These are phyloP conservation scores for Cryptus armator DNA, from an alignment of 2,888 invertebrate genomes.

Conservation along the genomic window DNA sequence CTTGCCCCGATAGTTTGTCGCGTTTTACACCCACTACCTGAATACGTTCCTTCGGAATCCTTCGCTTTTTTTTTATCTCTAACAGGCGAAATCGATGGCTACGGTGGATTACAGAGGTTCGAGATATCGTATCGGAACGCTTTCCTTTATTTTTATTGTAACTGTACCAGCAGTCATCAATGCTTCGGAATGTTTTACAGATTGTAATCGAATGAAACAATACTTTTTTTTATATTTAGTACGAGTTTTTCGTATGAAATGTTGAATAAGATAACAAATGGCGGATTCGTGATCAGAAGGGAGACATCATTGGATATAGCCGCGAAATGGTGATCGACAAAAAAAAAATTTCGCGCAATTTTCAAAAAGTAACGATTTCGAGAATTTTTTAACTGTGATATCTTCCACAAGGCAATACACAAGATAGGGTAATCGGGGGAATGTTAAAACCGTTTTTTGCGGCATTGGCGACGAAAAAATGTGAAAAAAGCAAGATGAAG, in stretches of 20 bases:
- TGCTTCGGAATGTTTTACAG: not conserved
- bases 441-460: too few species aligned
- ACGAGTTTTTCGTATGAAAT: too few species aligned
- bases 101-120: not conserved
- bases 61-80: constrained; percentile 10
- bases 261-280: too few species aligned
- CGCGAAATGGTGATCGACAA: too few species aligned
- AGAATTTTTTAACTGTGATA: too few species aligned
- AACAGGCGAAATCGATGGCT: not conserved
- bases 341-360: not conserved
- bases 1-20: constrained; percentile 6
- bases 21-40: constrained; percentile 11
- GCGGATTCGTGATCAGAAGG: too few species aligned
- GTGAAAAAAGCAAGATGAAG: too few species aligned
- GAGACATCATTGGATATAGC: too few species aligned
- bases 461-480: too few species aligned
- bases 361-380: too few species aligned
- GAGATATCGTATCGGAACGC: not conserved
- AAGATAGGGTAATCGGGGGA: too few species aligned
- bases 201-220: not conserved
- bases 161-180: not conserved
- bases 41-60: not conserved
- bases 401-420: too few species aligned
- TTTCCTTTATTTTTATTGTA: not conserved
- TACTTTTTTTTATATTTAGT: not conserved